Percentiles rank a stretch among this genome's conserved stretches.
Conservation (phyloP, 2,888 invertebrate species). For the Venusia cambrica region DNA sequence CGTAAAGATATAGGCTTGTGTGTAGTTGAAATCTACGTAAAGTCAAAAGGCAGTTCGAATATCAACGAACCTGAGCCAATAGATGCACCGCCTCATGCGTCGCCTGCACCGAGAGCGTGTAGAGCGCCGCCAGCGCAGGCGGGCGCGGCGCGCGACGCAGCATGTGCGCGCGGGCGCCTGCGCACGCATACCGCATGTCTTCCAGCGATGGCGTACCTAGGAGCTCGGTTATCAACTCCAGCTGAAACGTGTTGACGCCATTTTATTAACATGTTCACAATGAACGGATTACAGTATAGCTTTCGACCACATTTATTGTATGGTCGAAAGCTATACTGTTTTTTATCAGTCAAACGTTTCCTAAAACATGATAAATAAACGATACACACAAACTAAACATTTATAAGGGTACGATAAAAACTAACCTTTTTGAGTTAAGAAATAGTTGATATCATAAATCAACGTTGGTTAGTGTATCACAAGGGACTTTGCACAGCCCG, state of each 20-base stretch:
- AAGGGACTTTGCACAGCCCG: constrained; percentile 1
- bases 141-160: constrained; percentile 92
- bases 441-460: neutral
- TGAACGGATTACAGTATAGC: constrained; percentile 1
- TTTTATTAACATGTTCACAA: no score
- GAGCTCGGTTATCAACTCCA: constrained; percentile 98
- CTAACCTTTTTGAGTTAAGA: no score
- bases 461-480: neutral
- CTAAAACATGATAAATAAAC: no score
- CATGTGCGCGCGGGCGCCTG: constrained; percentile 96
- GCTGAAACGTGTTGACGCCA: constrained; percentile 79
- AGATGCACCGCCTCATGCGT: constrained; percentile 99
- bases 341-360: no score
- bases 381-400: no score
- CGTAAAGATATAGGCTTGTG: no score
- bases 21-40: no score
- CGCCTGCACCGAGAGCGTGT: constrained; percentile 94
- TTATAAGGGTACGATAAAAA: neutral
- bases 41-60: neutral
- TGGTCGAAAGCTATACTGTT: no score
- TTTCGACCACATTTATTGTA: neutral
- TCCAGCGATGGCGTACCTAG: constrained; percentile 97
- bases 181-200: constrained; percentile 98
- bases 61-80: constrained; percentile 76
- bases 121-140: constrained; percentile 93